These are phyloP conservation scores for Eupithecia pulchellata DNA, from an alignment of 2,888 invertebrate genomes.

Conservation along the genomic window DNA sequence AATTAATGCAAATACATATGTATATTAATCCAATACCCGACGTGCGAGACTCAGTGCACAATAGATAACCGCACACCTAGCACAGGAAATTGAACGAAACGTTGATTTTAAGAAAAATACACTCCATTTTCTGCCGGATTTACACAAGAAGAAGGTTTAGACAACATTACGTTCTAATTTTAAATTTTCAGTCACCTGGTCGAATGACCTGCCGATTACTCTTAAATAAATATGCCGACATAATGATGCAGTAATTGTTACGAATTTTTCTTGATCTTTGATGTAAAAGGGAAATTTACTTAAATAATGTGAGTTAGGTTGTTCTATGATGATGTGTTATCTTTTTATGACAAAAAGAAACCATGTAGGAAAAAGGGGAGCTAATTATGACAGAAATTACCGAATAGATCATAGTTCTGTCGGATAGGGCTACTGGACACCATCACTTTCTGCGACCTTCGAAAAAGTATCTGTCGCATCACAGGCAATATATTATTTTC, in stretches of 20 bases:
- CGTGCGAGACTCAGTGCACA: conserved; percentile 24
- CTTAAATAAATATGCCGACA: background rate
- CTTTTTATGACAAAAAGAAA: background rate
- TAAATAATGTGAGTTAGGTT: background rate
- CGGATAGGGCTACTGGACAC: background rate
- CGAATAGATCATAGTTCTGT: background rate
- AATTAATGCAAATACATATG: conserved; percentile 4
- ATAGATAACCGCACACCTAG: conserved; percentile 35
- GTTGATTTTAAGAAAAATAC: conserved; percentile 42
- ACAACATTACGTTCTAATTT: background rate
- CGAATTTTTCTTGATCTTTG: background rate
- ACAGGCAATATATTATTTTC: background rate
- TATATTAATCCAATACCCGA: background rate
- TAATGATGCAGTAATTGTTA: background rate
- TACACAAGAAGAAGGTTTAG: background rate
- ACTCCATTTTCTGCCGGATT: conserved; percentile 31
- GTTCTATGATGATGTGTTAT: background rate
- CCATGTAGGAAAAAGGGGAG: background rate
- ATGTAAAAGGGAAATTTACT: background rate
- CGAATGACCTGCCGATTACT: background rate
- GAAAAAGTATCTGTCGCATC: background rate
- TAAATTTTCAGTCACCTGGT: background rate
- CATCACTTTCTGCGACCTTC: background rate
- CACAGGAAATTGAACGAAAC: conserved; percentile 46
- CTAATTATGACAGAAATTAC: background rate